A percentile compares a stretch with the other conserved stretches of the same genome.
Evolutionary conservation across 2,113 vertebrate genomes (phyloP).

Genomic region (Bufo bufo): DNA sequence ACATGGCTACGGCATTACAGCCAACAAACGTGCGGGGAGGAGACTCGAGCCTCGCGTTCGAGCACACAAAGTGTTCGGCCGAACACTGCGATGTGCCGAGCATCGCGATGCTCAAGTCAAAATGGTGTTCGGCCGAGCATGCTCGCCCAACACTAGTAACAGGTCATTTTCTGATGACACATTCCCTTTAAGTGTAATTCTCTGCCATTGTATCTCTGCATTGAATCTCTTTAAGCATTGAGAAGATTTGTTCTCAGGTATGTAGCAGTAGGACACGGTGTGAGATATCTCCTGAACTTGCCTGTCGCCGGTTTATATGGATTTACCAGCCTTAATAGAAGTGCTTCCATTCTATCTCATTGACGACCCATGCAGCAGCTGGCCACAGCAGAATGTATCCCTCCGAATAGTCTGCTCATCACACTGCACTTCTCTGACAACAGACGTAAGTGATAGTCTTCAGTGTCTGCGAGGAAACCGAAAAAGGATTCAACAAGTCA

Average conservation of each 20-base stretch:
- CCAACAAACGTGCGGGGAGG: no score
- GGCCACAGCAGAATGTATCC: neutral
- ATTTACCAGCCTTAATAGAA: slow-evolving; percentile 8
- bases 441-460: neutral
- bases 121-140: no score
- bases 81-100: no score
- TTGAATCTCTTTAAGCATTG: neutral
- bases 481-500: neutral
- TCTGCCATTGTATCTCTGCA: neutral
- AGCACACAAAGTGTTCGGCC: no score
- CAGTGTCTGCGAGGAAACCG: neutral
- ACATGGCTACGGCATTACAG: no score
- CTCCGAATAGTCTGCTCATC: neutral
- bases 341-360: neutral
- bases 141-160: no score
- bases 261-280: neutral
- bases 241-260: neutral
- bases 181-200: neutral
- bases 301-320: neutral
- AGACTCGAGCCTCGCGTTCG: no score
- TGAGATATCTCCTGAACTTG: neutral
- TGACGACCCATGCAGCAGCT: neutral
- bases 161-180: no score
- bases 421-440: neutral
- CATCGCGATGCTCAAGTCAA: no score